Evolutionary conservation across 2,797 vertebrate species (phyloP).

Genomic region (Chaetophractus vellerosus): DNA sequence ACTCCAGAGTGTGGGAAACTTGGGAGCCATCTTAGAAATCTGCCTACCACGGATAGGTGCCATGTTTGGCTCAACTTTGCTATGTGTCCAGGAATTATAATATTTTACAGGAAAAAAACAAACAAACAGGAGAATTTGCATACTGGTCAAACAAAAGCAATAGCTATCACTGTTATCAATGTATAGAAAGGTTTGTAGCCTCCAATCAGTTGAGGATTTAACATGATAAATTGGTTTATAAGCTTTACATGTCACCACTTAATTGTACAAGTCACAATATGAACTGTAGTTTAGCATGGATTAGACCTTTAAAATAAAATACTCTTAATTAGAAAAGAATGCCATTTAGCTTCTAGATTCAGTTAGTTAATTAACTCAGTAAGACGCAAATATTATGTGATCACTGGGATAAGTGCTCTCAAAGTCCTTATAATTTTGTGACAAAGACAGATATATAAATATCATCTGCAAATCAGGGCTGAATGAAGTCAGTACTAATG

Average conservation of each 20-base stretch:
- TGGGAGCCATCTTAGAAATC: not conserved
- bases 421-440: slow-evolving; percentile 21
- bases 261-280: slow-evolving; percentile 37
- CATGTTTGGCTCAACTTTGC: not conserved
- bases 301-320: slow-evolving; percentile 62
- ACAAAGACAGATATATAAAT: not conserved
- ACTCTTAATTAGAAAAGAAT: slow-evolving; percentile 72
- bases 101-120: not conserved
- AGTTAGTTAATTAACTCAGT: slow-evolving; percentile 49
- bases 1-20: not conserved
- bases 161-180: not conserved
- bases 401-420: not conserved
- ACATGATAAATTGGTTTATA: slow-evolving; percentile 35
- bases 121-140: not conserved
- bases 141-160: not conserved
- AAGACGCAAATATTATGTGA: slow-evolving; percentile 44
- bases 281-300: not conserved
- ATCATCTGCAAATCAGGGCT: not conserved
- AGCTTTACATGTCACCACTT: slow-evolving; percentile 39
- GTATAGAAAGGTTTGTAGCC: not conserved
- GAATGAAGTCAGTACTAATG: not conserved
- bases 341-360: slow-evolving; percentile 42
- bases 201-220: slow-evolving; percentile 1
- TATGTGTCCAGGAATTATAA: not conserved
- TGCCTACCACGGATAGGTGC: not conserved